These are phyloP conservation scores for Gouania willdenowi DNA, from an alignment of 2,797 vertebrate genomes.

Conservation along the genomic window DNA sequence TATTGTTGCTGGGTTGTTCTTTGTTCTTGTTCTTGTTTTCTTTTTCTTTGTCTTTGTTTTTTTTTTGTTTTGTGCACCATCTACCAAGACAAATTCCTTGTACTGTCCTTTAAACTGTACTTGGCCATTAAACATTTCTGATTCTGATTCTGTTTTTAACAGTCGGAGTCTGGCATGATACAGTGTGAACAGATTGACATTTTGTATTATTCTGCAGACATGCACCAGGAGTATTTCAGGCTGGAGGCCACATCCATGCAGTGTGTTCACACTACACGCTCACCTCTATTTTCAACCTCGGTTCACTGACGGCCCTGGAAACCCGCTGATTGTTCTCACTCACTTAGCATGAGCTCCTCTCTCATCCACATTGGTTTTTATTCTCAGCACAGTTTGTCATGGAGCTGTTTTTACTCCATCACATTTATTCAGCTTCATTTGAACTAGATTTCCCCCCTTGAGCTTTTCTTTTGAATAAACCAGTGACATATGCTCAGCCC, in stretches of 20 bases:
- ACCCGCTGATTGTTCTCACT: slow-evolving; percentile 53
- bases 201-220: slow-evolving; percentile 22
- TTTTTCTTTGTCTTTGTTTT: too few species aligned
- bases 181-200: slow-evolving; percentile 43
- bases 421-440: slow-evolving; percentile 23
- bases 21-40: too few species aligned
- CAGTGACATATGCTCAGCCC: neutral
- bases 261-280: slow-evolving; percentile 32
- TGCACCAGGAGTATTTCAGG: slow-evolving; percentile 49
- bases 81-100: too few species aligned
- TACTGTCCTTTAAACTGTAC: too few species aligned
- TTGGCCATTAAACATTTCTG: too few species aligned
- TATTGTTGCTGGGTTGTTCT: too few species aligned
- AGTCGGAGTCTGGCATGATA: too few species aligned
- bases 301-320: slow-evolving; percentile 64
- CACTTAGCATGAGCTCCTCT: slow-evolving; percentile 50
- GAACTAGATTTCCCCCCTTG: slow-evolving; percentile 35
- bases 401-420: slow-evolving; percentile 17
- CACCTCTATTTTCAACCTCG: slow-evolving; percentile 13
- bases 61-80: too few species aligned
- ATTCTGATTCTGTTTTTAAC: too few species aligned
- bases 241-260: slow-evolving; percentile 33
- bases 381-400: slow-evolving; percentile 25
- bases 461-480: slow-evolving; percentile 6
- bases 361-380: slow-evolving; percentile 42